Evolutionary conservation across 1,140 invertebrate species (phyloP).

Genomic region (Atta cephalotes): DNA sequence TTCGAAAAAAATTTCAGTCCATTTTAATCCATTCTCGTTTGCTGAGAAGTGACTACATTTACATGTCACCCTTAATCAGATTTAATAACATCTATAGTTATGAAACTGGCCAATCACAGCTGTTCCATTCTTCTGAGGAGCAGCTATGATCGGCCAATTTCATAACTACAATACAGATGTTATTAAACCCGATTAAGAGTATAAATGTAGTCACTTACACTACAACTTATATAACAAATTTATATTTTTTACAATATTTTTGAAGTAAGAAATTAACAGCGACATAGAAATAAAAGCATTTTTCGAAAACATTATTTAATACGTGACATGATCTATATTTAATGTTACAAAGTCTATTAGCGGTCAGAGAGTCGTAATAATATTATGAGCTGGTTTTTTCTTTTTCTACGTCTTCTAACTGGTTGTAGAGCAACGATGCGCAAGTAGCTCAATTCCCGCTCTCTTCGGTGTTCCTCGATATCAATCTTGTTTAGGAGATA

Average conservation of each 20-base stretch:
- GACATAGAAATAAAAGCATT: background rate
- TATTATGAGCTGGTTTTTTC: background rate
- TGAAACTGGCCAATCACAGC: too few relatives aligned
- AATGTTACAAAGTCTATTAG: background rate
- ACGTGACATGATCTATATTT: background rate
- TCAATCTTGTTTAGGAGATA: slow-evolving; percentile 77
- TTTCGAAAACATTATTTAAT: background rate
- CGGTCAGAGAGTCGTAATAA: background rate
- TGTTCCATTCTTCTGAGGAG: too few relatives aligned
- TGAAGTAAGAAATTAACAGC: background rate
- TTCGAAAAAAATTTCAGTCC: too few relatives aligned
- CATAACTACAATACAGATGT: too few relatives aligned
- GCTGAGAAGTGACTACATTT: too few relatives aligned
- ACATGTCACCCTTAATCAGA: too few relatives aligned
- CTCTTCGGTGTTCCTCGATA: slow-evolving; percentile 74
- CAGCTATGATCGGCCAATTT: too few relatives aligned
- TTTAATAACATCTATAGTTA: too few relatives aligned
- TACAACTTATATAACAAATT: background rate
- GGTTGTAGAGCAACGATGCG: slow-evolving; percentile 78
- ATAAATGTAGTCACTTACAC: too few relatives aligned
- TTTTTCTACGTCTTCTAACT: slow-evolving; percentile 32
- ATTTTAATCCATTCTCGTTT: too few relatives aligned
- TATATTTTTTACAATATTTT: background rate
- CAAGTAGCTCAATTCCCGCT: slow-evolving; percentile 78
- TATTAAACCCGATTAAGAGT: too few relatives aligned